A percentile compares a stretch with the other conserved stretches of the same genome.
These are phyloP conservation scores for Maniola hyperantus DNA, from an alignment of 2,888 invertebrate species.

Conservation along the genomic window DNA sequence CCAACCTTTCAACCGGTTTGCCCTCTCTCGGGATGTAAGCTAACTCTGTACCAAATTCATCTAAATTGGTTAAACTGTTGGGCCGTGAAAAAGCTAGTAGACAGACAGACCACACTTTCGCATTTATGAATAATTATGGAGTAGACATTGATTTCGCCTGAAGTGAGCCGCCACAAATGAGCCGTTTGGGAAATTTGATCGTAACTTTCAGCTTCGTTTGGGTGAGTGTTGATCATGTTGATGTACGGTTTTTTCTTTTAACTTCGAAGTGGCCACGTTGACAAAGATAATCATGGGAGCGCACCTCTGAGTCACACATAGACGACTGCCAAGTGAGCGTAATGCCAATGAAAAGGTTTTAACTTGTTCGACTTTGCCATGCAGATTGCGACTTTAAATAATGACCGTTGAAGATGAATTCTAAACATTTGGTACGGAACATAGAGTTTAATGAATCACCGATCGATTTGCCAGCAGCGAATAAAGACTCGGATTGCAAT, in stretches of 20 bases:
- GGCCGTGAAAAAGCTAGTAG: too few relatives aligned
- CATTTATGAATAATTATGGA: too few relatives aligned
- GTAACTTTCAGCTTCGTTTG: conserved; percentile 44
- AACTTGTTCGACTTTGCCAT: conserved; percentile 49
- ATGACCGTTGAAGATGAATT: conserved; percentile 43
- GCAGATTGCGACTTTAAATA: conserved; percentile 57
- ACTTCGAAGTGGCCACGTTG: conserved; percentile 46
- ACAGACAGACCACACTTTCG: too few relatives aligned
- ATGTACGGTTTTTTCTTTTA: conserved; percentile 49
- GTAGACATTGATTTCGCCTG: too few relatives aligned
- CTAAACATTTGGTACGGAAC: conserved; percentile 46
- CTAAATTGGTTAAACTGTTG: too few relatives aligned
- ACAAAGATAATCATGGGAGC: conserved; percentile 64
- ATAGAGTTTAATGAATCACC: conserved; percentile 67
- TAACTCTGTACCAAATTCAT: too few relatives aligned
- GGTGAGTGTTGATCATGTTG: conserved; percentile 39
- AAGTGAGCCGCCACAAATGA: too few relatives aligned
- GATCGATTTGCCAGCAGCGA: conserved; percentile 64
- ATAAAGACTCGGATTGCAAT: conserved; percentile 67
- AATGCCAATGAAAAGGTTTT: conserved; percentile 53
- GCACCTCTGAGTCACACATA: conserved; percentile 68
- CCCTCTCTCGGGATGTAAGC: too few relatives aligned
- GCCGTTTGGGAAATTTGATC: conserved; percentile 44
- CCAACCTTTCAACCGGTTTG: too few relatives aligned
- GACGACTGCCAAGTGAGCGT: conserved; percentile 64